Percentiles rank a stretch among this genome's conserved stretches.
Conservation (phyloP, 2,888 invertebrate genomes). For the Maniola hyperantus region DNA sequence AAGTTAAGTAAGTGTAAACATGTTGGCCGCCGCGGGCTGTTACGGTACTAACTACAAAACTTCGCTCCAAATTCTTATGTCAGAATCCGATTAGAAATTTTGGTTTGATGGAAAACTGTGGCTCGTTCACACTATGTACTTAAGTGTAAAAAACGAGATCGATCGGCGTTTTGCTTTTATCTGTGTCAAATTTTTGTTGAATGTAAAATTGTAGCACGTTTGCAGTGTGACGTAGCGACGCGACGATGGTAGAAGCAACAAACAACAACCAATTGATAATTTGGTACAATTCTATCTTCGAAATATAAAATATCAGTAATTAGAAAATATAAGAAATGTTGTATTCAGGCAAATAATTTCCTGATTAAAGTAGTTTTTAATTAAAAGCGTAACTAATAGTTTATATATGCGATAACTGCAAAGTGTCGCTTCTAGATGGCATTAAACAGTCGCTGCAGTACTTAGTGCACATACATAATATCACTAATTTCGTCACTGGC, state of each 20-base stretch:
- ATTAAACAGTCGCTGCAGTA: too few species aligned
- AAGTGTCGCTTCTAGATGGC: too few species aligned
- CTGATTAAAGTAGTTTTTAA: too few species aligned
- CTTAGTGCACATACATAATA: too few species aligned
- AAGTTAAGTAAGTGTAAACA: slow-evolving; percentile 31
- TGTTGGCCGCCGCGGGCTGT: slow-evolving; percentile 53
- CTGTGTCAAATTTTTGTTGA: slow-evolving; percentile 56
- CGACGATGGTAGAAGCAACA: background rate
- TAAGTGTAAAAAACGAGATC: background rate
- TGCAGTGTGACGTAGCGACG: slow-evolving; percentile 14
- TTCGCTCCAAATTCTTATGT: slow-evolving; percentile 64
- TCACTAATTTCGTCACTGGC: too few species aligned
- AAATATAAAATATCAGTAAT: too few species aligned
- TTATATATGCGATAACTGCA: too few species aligned
- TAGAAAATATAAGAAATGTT: too few species aligned
- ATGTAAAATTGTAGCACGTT: slow-evolving; percentile 60
- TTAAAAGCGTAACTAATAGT: too few species aligned
- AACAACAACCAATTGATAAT: too few species aligned
- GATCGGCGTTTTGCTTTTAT: background rate
- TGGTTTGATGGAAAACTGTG: slow-evolving; percentile 69
- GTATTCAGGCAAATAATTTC: too few species aligned
- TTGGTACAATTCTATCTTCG: too few species aligned
- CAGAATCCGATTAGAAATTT: slow-evolving; percentile 69
- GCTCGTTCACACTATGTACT: slow-evolving; percentile 27
- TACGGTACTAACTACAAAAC: slow-evolving; percentile 57